Evolutionary conservation across 2,888 invertebrate species (phyloP).

Genomic region (Marasmarcha lunaedactyla): DNA sequence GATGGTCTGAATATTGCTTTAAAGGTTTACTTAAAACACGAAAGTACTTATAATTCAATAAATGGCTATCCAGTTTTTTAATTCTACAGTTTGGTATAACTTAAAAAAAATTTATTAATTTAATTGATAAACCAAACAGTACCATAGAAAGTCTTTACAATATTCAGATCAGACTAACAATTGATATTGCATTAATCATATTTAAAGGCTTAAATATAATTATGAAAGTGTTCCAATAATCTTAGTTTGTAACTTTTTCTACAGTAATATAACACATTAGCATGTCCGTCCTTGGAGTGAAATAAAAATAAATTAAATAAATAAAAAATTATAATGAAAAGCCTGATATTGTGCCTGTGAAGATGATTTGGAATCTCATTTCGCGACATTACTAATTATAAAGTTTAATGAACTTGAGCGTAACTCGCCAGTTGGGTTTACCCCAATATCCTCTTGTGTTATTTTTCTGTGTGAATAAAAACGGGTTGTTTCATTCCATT

Average conservation of each 20-base stretch:
- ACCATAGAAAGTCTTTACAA: too few species aligned
- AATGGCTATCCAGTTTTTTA: slow-evolving; percentile 8
- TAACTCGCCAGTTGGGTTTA: slow-evolving; percentile 10
- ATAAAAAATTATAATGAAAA: slow-evolving; percentile 20
- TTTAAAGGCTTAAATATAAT: neutral
- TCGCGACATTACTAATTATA: slow-evolving; percentile 27
- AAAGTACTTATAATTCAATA: slow-evolving; percentile 12
- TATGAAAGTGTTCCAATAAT: neutral
- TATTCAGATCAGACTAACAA: too few species aligned
- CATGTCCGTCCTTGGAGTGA: slow-evolving; percentile 57
- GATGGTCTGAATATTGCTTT: too few species aligned
- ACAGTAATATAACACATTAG: slow-evolving; percentile 25
- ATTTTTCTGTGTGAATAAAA: neutral
- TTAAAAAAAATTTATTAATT: too few species aligned
- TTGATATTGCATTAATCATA: too few species aligned
- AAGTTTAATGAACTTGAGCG: slow-evolving; percentile 10
- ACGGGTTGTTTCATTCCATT: slow-evolving; percentile 4
- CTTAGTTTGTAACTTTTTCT: slow-evolving; percentile 9
- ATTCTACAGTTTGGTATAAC: too few species aligned
- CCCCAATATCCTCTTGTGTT: neutral
- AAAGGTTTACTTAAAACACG: too few species aligned
- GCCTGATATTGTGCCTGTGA: slow-evolving; percentile 59
- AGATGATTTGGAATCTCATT: slow-evolving; percentile 37
- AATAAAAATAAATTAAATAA: slow-evolving; percentile 14
- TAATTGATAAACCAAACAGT: too few species aligned